Evolutionary conservation across 92 coral and sea anemone genomes (phyloP), one percentile per base, ranked within the genome.

Genomic region (Porites divaricata): DNA sequence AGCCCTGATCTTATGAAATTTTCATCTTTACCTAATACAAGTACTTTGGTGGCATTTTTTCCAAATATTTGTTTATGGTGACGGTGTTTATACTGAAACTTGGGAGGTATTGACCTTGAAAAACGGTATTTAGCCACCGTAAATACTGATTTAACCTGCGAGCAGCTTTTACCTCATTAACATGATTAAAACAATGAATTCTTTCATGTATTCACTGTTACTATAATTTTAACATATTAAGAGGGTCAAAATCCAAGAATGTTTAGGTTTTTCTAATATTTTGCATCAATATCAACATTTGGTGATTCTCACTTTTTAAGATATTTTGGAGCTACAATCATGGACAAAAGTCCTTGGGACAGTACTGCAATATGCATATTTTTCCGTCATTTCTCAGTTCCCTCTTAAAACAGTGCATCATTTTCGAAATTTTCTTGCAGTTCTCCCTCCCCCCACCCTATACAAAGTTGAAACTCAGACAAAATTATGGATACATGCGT

Each of bases 221-320:
- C 76, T 71, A 71, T 71, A 45, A 71, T 41, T 71, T 71, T 24
- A 71, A 71, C 1, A 71, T 71, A 71, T 71, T 71, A 71, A 71
- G 76, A 71, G 76, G 76, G 58, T 71, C 76, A 71, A 71, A 71
- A 71, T 71, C 17, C 20, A 71, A 71, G 76, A 71, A 48, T 21
- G 1, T 68, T 68, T 64, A n/a, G n/a, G 75, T 72, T 62, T 72
- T 62, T 72, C 77, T 72, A 16, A 72, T 72, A 72, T 72, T 72
- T 72, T 72, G 77, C 77, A 72, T 72, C 77, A 72, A 72, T 72
- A 28, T 72, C 49, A n/a, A n/a, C n/a, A n/a, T n/a, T n/a, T n/a
- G n/a, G n/a, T n/a, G n/a, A n/a, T n/a, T n/a, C n/a, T n/a, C n/a
- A n/a, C n/a, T n/a, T n/a, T n/a, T n/a, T n/a, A n/a, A n/a, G n/a